Base-by-base conservation (phyloP, 2,797 vertebrate genomes). In the Erithacus rubecula region DNA sequence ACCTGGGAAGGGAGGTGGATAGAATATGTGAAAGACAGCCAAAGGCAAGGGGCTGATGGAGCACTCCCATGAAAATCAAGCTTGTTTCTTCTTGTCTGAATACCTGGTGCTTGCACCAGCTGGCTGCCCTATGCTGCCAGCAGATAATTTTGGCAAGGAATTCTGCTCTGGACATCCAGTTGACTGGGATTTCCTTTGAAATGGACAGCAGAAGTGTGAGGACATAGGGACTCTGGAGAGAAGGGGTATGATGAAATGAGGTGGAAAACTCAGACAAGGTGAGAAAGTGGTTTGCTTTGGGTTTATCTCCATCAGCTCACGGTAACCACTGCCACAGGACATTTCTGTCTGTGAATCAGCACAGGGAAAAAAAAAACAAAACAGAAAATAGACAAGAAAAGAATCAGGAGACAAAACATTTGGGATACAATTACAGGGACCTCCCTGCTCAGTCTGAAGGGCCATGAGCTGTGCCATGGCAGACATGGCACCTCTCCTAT, bases 41-140 rank as follows among this genome's bases (percentile, higher is more conserved):
- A 51, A 83, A 43, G 55, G 46, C 80, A 78, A 93, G 56, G 63
- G 77, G 46, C 85, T 87, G 77, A 94, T 76, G 59, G 32, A 91
- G 83, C 89, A 84, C 29, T 93, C 83, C 78, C 62, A 94, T 89
- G 94, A 98, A 97, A 97, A 82, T 92, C 88, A 91, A 80, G 95
- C 96, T 95, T 96, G 94, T 89, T 96, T 93, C 83, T 91, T 96
- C 91, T 93, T 91, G 94, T 41, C 90, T 52, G 75, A 94, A 89
- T 96, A 62, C 44, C 47, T 34, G 76, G 51, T 7, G 7, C 71
- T 94, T 43, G 10, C 62, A 97, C 95, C 96, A 89, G 77, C 67
- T 82, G 80, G 60, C 64, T 82, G 74, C 78, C 52, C 52, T 46
- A n/a, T 1, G 3, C 26, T 32, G 63, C 63, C 79, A 88, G 56